Percentiles rank a stretch among this genome's conserved stretches.
Conservation (phyloP, 2,113 vertebrate genomes). For the Siphamia tubifer region DNA sequence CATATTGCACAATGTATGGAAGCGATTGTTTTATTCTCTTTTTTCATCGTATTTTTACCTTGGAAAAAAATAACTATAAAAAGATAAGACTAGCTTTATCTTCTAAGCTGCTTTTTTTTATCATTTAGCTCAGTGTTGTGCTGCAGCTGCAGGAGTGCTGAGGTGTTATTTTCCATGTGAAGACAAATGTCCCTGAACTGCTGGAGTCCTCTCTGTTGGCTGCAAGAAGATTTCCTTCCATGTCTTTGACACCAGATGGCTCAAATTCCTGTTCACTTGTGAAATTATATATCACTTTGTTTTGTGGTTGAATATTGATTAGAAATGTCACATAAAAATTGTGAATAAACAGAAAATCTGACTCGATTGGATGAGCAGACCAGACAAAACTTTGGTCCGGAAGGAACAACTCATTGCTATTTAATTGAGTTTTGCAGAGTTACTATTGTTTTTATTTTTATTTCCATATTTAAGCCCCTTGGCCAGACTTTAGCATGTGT, state of each 20-base stretch:
- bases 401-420: neutral
- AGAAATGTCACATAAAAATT: no score
- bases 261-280: neutral
- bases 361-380: neutral
- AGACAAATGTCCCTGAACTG: slow-evolving; percentile 21
- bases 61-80: neutral
- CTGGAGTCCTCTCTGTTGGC: neutral
- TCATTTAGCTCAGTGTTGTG: neutral
- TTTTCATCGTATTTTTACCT: neutral
- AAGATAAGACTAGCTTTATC: neutral
- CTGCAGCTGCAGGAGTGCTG: neutral
- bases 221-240: neutral
- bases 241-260: neutral
- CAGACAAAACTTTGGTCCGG: neutral
- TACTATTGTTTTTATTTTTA: neutral
- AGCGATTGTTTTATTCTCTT: neutral
- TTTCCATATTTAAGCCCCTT: slow-evolving; percentile 12
- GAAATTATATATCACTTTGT: neutral
- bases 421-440: neutral
- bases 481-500: neutral
- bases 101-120: neutral
- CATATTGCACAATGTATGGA: neutral
- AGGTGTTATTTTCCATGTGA: slow-evolving; percentile 10
- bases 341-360: no score
- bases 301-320: neutral